These are phyloP conservation scores for Chrysolina oricalcia DNA, from an alignment of 2,888 invertebrate genomes.

Conservation along the genomic window DNA sequence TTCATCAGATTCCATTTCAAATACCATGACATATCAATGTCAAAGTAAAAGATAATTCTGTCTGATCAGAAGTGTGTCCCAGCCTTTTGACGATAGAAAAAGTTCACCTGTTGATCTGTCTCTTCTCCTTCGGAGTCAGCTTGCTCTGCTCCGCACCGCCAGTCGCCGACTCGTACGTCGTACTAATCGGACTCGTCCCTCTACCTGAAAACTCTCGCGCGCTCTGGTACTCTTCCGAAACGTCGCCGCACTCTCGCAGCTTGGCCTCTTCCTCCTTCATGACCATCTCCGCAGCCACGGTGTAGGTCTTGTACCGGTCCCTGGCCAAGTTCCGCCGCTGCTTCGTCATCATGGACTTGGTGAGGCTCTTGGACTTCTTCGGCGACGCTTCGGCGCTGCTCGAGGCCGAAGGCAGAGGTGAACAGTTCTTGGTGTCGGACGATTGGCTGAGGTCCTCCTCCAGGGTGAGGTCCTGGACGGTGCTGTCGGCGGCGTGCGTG, in stretches of 20 bases:
- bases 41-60: too few relatives aligned
- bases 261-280: constrained; percentile 70
- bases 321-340: constrained; percentile 84
- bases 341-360: constrained; percentile 80
- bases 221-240: constrained; percentile 59
- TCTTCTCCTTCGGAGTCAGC: constrained; percentile 79
- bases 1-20: too few relatives aligned
- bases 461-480: constrained; percentile 54
- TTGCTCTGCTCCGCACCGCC: constrained; percentile 55
- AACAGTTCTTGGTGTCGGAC: constrained; percentile 74
- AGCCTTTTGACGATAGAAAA: neutral
- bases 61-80: too few relatives aligned
- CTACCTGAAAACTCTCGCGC: constrained; percentile 24
- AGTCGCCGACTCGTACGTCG: constrained; percentile 50
- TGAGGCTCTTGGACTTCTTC: constrained; percentile 74
- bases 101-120: constrained; percentile 76
- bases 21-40: too few relatives aligned
- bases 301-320: constrained; percentile 89
- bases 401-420: constrained; percentile 80
- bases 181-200: constrained; percentile 36
- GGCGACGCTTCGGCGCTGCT: constrained; percentile 87
- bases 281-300: constrained; percentile 79
- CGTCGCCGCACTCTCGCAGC: constrained; percentile 40
- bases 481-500: constrained; percentile 73
- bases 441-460: constrained; percentile 69